Evolutionary conservation across 1,140 invertebrate genomes (phyloP), one percentile per base, ranked within the genome.

Genomic region (Teleogryllus occipitalis): DNA sequence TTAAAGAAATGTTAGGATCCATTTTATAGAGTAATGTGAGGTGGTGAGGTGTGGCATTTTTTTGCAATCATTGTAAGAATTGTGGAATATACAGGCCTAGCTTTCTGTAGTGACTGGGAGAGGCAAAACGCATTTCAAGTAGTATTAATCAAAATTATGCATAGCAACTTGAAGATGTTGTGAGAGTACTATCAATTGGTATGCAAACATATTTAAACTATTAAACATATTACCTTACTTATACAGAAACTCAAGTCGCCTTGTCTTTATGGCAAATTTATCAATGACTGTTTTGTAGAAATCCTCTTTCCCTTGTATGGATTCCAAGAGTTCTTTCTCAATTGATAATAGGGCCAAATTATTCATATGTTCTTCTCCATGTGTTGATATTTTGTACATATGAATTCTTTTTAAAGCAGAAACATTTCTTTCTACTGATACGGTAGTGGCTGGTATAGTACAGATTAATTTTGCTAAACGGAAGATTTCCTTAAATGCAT

Each of bases 381-480:
- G 15, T 14, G 77, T 54, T 14, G 12, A 14, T 27, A 18, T 47
- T 48, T 12, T 14, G 49, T 48, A 78, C 1, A 47, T 6, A n/a
- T 7, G 12, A 14, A 54, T 78, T 48, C 77, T 12, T 54, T 78
- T 78, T 27, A 78, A 27, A 47, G 77, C 77, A 14, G 77, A 78
- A 39, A 78, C 4, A 3, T 14, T 14, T 15, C 7, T 14, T 48
- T 78, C 77, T 18, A 54, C 77, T 7, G 7, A 48, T 14, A 4
- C 7, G 2, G 39, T 78, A 6, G 48, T 48, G n/a, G 14, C 47
- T 18, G 77, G 47, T 48, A 54, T 78, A n/a, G 77, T 78, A 14
- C 47, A 18, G 12, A 78, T 78, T n/a, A 78, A 27, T 21, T 47
- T 48, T 18, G 48, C 48, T 12, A 78, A 39, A 14, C 47, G n/a